phyloP scores from a whole-genome alignment of 2,113 vertebrate species.

The Oreochromis tanganicae region DNA sequence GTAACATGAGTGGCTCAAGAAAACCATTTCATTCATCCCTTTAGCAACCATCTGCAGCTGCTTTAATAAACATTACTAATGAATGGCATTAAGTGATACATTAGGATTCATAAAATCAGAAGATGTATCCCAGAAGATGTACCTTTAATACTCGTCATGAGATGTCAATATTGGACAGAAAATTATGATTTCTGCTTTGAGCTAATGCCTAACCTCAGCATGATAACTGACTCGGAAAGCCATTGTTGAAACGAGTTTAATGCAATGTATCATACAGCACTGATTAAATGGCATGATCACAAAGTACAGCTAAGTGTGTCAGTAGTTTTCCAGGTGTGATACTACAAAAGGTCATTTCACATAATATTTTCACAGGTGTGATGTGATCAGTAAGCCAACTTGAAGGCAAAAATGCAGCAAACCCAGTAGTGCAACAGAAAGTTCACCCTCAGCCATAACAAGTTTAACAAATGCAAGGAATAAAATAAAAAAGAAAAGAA shows the following conservation, averaged over 20 bases:
- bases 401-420: rapidly evolving
- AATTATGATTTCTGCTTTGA: background rate
- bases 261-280: background rate
- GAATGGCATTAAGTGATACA: background rate
- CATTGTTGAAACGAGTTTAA: background rate
- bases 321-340: background rate
- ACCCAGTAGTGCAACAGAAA: background rate
- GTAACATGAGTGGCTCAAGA: background rate
- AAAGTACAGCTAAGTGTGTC: background rate
- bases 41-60: background rate
- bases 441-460: background rate
- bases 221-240: background rate
- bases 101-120: background rate
- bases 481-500: background rate
- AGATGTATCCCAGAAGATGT: background rate
- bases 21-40: background rate
- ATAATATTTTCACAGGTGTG: background rate
- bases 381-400: background rate
- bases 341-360: background rate
- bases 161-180: background rate
- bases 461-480: background rate
- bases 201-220: background rate
- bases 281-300: background rate
- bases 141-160: background rate
- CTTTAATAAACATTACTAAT: background rate